Evolutionary conservation across 1,140 invertebrate species (phyloP), one percentile per base, ranked within the genome.

Genomic region (Panagrolaimus sp.): DNA sequence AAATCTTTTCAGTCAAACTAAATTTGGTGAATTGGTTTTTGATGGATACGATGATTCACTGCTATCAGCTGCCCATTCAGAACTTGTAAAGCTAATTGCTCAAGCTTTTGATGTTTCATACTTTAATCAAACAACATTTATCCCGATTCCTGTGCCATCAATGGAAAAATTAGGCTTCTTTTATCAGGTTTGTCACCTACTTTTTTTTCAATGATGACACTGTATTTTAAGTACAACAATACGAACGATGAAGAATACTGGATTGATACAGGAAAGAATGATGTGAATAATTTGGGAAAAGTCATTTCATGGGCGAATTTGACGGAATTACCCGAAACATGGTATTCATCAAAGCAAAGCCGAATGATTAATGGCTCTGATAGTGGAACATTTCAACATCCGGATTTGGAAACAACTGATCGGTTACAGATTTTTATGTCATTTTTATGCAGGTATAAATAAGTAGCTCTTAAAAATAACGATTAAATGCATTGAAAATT

Each of bases 171-270:
- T 74, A 69, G 72, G 48, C 10, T 55, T 74, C 28, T 74, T 74
- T 44, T 69, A 71, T 45, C 32, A 38, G 7, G 32, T 38, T 38
- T 4, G 32, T 38, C 32, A 7, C 65, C 4, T n/a, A 2, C 7
- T 38, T 4, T 7, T 38, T 2, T 38, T 38, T 38, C 32, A 26
- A 10, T 38, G 2, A 38, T 4, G 2, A 38, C 2, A 38, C 7
- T 4, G 7, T 7, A 4, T 38, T 38, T 38, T 38, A 12, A 68
- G 65, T 74, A 74, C 52, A 74, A 74, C 68, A 74, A 74, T 47
- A 75, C 73, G 1, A 76, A 75, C 43, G 72, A 74, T 46, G 73
- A 71, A 15, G 68, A 71, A 24, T 74, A 74, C 28, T 44, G 24
- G 15, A 67, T 74, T 17, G 21, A 65, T 15, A 76, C 72, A 8